Base-by-base conservation (phyloP, 2,113 vertebrate species). In the Zeus faber region DNA sequence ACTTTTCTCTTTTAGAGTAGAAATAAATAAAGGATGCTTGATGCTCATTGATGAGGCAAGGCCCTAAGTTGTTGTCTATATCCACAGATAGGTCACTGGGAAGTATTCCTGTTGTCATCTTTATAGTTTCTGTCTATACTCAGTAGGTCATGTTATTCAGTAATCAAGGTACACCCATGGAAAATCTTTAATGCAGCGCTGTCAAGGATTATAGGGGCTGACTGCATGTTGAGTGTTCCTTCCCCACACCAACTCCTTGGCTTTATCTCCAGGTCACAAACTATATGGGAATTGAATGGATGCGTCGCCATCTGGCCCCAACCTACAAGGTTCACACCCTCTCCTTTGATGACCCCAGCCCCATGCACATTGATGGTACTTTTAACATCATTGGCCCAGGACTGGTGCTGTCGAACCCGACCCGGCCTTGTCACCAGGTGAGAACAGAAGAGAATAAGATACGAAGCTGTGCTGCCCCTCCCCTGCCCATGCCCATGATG, bases 331-430 rank as follows among this genome's bases (percentile, higher is more conserved):
- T 99, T 14, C 97, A 98, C 33, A 78, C 92, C 23, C 82, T 99
- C 75, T 96, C 96, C 9, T 99, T 99, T 72, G 94, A 92, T 74
- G 96, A 99, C 54, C 97, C 97, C 0, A 99, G 99, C 64, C 97
- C 97, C 1, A 99, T 98, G 96, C 96, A 99, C 65, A 99, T 99
- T 6, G 97, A 99, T 54, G 97, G 96, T 46, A 99, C 97, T n/a
- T 98, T 99, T 65, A 99, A 98, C 70, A 98, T 99, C 73, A 98
- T 99, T 16, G 97, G 97, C 6, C 97, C 97, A 0, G 96, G 96
- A 6, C 87, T 99, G 47, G 97, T 99, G 49, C 88, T 99, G 25
- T 97, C 96, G 31, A 99, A 99, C 70, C 97, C 97, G 23, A 96
- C 99, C 55, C 91, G 97, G 8, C 97, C 97, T 0, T 99, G 97